Conservation (phyloP, 2,797 vertebrate species). For the Allobates femoralis region DNA sequence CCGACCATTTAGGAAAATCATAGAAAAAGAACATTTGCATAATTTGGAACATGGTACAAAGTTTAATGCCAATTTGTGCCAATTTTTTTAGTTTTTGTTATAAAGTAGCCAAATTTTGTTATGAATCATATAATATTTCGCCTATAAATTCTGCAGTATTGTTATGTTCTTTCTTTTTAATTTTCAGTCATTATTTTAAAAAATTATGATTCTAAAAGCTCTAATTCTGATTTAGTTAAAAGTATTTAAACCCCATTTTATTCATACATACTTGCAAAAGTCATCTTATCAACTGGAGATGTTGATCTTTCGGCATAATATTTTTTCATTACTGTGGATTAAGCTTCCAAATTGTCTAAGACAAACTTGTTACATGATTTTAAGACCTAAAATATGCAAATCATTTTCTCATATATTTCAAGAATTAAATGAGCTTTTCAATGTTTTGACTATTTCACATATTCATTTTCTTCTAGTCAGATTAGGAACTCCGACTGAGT, state of each 20-base stretch:
- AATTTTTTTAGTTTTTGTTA: background rate
- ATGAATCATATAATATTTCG: background rate
- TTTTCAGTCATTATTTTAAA: no score
- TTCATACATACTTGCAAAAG: background rate
- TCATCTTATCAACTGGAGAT: background rate
- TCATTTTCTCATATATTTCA: constrained; percentile 34
- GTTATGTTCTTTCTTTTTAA: background rate
- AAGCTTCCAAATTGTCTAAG: background rate
- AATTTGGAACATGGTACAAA: no score
- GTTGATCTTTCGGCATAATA: background rate
- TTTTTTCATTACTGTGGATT: constrained; percentile 17
- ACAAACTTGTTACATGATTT: constrained; percentile 40
- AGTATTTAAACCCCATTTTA: background rate
- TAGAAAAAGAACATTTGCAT: no score
- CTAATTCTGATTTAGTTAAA: background rate
- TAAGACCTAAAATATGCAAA: constrained; percentile 39
- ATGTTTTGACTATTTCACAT: constrained; percentile 31
- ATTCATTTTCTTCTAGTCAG: constrained; percentile 53
- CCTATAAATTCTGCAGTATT: background rate
- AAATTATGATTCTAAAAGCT: no score
- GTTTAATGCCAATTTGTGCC: background rate
- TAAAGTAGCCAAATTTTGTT: background rate
- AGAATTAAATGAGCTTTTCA: constrained; percentile 22
- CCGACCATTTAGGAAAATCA: no score
- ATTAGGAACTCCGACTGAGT: constrained; percentile 52